Evolutionary conservation across 2,888 invertebrate genomes (phyloP), one percentile per base, ranked within the genome.

Genomic region (Conus canariensis): DNA sequence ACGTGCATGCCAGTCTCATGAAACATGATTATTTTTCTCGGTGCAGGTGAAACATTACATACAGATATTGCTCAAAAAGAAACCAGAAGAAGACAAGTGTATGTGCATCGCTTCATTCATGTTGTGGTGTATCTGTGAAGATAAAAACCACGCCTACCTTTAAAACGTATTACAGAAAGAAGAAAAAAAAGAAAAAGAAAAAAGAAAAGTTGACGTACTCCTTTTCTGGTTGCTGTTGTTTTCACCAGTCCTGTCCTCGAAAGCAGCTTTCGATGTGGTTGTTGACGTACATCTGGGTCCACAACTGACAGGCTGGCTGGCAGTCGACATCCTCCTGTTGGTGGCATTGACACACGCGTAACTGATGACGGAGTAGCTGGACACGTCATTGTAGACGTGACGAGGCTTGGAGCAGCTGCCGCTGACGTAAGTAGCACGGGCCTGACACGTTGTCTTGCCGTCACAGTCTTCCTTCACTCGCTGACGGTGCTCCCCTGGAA

Each of bases 321-420:
- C 8, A 6, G 22, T 58, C 16, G 22, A 25, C 56, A 6, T 1
- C 2, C 22, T 4, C 14, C 16, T 45, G 45, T 9, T 30, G 30
- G 19, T 67, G 86, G 19, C 85, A 60, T 85, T 74, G 10, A 59
- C 85, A 25, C 89, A 89, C 19, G 67, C 67, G 85, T 89, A 89
- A 19, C 3, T n/a, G 59, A 89, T 74, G 85, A 89, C 70, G 74
- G 89, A 89, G 56, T 70, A 89, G 16, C 85, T 59, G 12, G 89
- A 89, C 9, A 70, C 56, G 58, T 58, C 82, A 12, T 56, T 5
- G 70, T 82, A 70, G 7, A 30, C 58, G 0, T 58, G 56, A 6
- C 19, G 14, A 9, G 58, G 30, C 25, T 12, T 58, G 83, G 30
- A 22, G 22, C 89, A 85, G 16, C 70, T 67, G 2, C 89, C 74